phyloP scores from a whole-genome alignment of 2,113 vertebrate species.

The Nipponia nippon region DNA sequence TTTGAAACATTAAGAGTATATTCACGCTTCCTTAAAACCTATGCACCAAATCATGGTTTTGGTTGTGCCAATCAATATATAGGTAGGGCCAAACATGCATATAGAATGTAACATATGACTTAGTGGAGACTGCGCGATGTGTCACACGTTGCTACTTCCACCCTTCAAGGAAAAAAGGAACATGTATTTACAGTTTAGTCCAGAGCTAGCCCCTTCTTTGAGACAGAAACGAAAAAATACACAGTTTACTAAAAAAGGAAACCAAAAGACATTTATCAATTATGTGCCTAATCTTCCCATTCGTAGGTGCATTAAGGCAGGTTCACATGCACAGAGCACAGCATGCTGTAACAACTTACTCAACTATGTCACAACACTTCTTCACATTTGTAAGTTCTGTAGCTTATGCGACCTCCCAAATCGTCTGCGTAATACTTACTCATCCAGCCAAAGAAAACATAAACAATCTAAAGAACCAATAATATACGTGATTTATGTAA shows the following conservation, averaged over 20 bases:
- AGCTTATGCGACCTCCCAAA: background rate
- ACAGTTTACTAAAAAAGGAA: background rate
- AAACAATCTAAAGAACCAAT: background rate
- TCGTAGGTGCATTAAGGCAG: background rate
- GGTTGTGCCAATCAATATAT: background rate
- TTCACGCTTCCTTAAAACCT: background rate
- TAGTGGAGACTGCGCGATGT: background rate
- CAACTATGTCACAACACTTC: background rate
- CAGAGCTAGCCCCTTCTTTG: background rate
- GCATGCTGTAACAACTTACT: background rate
- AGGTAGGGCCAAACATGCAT: background rate
- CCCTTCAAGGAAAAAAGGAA: background rate
- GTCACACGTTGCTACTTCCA: background rate
- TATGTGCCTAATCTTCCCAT: background rate
- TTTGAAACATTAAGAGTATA: background rate
- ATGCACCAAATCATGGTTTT: background rate
- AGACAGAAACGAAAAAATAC: background rate
- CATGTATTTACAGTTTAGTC: accelerated
- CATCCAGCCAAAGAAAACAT: background rate
- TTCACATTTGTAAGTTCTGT: background rate
- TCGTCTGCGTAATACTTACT: background rate
- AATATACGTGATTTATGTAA: background rate
- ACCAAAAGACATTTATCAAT: background rate
- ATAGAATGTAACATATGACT: background rate
- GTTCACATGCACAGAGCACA: background rate